These are phyloP conservation scores for Chaetophractus vellerosus DNA, from an alignment of 2,797 vertebrate genomes.

Conservation along the genomic window DNA sequence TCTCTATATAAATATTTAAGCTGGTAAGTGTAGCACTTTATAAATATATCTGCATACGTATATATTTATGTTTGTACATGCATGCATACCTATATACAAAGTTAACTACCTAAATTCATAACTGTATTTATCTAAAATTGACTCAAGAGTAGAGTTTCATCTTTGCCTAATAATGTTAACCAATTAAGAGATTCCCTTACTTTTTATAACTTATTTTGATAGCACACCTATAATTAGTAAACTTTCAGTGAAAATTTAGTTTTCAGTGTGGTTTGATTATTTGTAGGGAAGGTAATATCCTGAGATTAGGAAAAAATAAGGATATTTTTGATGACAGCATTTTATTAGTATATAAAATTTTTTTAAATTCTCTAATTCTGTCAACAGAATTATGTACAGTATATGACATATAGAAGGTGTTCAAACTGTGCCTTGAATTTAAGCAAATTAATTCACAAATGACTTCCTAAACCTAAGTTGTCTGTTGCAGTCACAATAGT, in stretches of 20 bases:
- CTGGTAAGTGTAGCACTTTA: constrained; percentile 67
- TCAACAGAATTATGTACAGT: neutral
- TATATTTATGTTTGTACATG: constrained; percentile 64
- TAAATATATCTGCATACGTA: constrained; percentile 67
- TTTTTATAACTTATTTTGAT: constrained; percentile 66
- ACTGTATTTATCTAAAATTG: constrained; percentile 40
- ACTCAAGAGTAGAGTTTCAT: neutral
- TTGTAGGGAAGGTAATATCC: constrained; percentile 61
- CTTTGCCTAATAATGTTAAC: constrained; percentile 58
- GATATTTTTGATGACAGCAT: constrained; percentile 27
- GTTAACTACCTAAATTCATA: constrained; percentile 62
- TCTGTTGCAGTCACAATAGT: neutral
- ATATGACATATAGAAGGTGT: neutral
- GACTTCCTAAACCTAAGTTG: constrained; percentile 40
- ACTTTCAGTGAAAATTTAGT: constrained; percentile 38
- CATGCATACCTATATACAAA: neutral
- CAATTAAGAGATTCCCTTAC: constrained; percentile 31
- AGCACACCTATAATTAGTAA: constrained; percentile 27
- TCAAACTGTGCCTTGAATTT: constrained; percentile 57
- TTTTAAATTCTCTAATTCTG: neutral
- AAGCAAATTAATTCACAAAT: constrained; percentile 58
- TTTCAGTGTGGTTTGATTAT: constrained; percentile 44
- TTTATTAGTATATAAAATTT: constrained; percentile 29
- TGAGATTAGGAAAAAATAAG: constrained; percentile 53
- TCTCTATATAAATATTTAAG: constrained; percentile 82